Conservation (phyloP, 2,113 vertebrate species). For the Perca schrenkii region DNA sequence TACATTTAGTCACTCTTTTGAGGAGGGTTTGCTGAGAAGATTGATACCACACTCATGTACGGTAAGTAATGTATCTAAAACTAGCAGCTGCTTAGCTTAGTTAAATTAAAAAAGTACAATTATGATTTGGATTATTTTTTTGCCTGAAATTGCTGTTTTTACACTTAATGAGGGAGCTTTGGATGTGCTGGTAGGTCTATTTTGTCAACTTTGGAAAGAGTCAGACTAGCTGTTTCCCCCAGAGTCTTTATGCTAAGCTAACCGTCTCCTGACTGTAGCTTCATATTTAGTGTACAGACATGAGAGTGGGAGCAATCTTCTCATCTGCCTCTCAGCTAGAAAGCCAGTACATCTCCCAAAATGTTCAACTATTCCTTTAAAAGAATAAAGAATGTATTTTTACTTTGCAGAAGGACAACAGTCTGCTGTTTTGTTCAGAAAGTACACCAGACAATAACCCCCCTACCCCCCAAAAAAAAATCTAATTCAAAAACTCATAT, state of each 20-base stretch:
- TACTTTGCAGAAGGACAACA: neutral
- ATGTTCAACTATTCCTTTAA: neutral
- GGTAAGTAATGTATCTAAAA: neutral
- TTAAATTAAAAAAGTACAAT: no score
- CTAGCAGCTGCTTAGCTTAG: neutral
- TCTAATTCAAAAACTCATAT: neutral
- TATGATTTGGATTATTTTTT: neutral
- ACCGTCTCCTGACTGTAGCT: no score
- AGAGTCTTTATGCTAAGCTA: neutral
- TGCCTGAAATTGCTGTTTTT: neutral
- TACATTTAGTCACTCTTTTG: no score
- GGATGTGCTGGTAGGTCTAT: no score
- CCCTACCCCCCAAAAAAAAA: no score
- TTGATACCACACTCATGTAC: neutral
- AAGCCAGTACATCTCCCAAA: neutral
- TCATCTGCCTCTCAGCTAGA: slow-evolving; percentile 1
- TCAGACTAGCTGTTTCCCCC: neutral
- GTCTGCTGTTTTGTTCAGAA: slow-evolving; percentile 1
- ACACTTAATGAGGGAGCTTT: neutral
- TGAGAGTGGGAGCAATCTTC: neutral
- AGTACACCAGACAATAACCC: neutral
- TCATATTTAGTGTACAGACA: neutral
- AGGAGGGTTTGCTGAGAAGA: neutral
- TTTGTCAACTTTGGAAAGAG: neutral
- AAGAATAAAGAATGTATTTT: neutral